Percentiles rank a stretch among this genome's conserved stretches.
phyloP scores from a whole-genome alignment of 2,888 invertebrate genomes.

The Drosophila rubida region DNA sequence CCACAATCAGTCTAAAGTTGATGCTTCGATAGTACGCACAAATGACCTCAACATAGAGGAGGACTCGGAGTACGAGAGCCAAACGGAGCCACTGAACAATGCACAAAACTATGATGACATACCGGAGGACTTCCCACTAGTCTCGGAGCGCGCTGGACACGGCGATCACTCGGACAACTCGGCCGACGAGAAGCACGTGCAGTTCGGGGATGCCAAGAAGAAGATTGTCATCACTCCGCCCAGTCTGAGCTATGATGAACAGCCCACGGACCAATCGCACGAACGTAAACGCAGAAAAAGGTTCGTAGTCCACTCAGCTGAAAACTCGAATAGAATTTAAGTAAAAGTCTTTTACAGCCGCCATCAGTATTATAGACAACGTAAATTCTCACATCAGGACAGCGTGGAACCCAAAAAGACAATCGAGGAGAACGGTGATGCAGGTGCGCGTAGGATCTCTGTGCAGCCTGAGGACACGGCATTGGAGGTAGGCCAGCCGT shows the following conservation, averaged over 20 bases:
- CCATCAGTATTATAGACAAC: constrained; percentile 88
- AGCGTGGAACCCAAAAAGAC: constrained; percentile 86
- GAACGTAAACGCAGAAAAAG: constrained; percentile 86
- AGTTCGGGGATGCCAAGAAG: constrained; percentile 85
- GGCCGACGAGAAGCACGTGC: constrained; percentile 85
- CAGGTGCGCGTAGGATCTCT: constrained; percentile 86
- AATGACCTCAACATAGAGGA: constrained; percentile 84
- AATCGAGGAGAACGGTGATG: constrained; percentile 82
- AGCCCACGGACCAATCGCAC: constrained; percentile 84
- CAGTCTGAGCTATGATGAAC: constrained; percentile 82
- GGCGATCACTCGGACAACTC: constrained; percentile 85
- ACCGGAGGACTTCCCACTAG: constrained; percentile 85
- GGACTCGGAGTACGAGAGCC: constrained; percentile 83
- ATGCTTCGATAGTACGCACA: constrained; percentile 82
- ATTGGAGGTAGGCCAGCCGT: constrained; percentile 86
- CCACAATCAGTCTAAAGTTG: too few species aligned
- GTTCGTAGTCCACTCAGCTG: too few species aligned
- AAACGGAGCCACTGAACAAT: constrained; percentile 80
- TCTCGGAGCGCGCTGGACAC: constrained; percentile 85
- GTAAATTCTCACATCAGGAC: constrained; percentile 92
- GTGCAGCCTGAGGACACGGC: constrained; percentile 91
- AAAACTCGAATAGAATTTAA: too few species aligned
- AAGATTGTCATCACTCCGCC: constrained; percentile 84
- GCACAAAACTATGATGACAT: constrained; percentile 84
- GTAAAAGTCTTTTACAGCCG: constrained; percentile 85